Evolutionary conservation across 2,888 invertebrate genomes (phyloP).

Genomic region (Andrena praecox): DNA sequence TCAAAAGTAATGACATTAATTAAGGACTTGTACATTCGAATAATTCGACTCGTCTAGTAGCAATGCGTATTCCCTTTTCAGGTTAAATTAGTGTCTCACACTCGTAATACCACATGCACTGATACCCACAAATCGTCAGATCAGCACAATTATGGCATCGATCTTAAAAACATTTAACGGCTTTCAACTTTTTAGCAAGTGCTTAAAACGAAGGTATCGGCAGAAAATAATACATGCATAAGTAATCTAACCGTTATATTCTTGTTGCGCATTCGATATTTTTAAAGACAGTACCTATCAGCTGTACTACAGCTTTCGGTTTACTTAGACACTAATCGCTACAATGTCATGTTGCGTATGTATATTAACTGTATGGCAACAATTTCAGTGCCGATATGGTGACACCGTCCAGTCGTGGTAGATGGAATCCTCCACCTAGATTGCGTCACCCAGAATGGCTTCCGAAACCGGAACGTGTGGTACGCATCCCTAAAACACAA

Average conservation of each 20-base stretch:
- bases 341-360: not conserved
- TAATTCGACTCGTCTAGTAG: not conserved
- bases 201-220: conserved; percentile 76
- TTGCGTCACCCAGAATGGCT: conserved; percentile 91
- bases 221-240: conserved; percentile 8
- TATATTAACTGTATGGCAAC: conserved; percentile 1
- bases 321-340: not conserved
- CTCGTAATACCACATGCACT: not conserved
- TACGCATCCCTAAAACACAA: conserved; percentile 83
- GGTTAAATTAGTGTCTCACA: conserved; percentile 17
- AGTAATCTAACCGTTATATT: not conserved
- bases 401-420: conserved; percentile 80
- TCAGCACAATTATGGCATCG: conserved; percentile 71
- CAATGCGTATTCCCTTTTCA: not conserved
- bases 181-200: conserved; percentile 68
- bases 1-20: not conserved
- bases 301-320: not conserved
- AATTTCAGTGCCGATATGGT: conserved; percentile 67
- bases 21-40: not conserved
- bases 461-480: conserved; percentile 88
- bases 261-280: not conserved
- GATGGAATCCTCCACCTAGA: conserved; percentile 85
- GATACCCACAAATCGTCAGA: not conserved
- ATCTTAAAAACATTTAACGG: conserved; percentile 70
- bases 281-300: not conserved